Conservation (phyloP, 1,140 invertebrate species). For the Eupristina koningsbergeri region DNA sequence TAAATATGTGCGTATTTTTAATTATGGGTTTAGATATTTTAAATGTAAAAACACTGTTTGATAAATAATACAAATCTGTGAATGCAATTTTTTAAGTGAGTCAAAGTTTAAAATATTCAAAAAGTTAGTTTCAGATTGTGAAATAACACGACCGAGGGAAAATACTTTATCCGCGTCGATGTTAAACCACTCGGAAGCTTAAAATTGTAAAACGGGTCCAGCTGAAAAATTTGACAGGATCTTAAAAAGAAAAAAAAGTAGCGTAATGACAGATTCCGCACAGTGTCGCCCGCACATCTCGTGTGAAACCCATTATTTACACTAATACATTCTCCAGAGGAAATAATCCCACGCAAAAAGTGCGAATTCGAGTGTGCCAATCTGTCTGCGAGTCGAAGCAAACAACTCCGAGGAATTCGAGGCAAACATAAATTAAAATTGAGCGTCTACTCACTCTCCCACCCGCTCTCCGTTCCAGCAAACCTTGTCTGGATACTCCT, state of each 20-base stretch:
- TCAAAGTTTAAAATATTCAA: no score
- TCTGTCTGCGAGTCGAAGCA: not conserved
- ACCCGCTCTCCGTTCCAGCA: conserved; percentile 85
- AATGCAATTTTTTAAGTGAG: no score
- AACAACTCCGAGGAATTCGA: not conserved
- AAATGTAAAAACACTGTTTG: no score
- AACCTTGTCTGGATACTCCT: conserved; percentile 69
- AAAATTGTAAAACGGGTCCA: not conserved
- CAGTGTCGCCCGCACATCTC: not conserved
- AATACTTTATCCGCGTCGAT: no score
- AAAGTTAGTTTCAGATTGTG: no score
- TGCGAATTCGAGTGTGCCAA: not conserved
- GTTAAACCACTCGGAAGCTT: not conserved
- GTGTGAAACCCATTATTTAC: not conserved
- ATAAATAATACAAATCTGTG: no score
- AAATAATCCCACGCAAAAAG: not conserved
- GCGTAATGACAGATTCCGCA: not conserved
- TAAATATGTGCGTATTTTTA: no score
- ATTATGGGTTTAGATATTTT: no score
- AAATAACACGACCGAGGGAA: no score
- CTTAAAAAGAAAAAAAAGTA: not conserved
- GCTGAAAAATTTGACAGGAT: not conserved
- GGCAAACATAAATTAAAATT: not conserved
- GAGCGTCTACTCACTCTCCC: conserved; percentile 79
- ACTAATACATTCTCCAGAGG: no score